Conservation (phyloP, 2,888 invertebrate species). For the Brachyptera risi region DNA sequence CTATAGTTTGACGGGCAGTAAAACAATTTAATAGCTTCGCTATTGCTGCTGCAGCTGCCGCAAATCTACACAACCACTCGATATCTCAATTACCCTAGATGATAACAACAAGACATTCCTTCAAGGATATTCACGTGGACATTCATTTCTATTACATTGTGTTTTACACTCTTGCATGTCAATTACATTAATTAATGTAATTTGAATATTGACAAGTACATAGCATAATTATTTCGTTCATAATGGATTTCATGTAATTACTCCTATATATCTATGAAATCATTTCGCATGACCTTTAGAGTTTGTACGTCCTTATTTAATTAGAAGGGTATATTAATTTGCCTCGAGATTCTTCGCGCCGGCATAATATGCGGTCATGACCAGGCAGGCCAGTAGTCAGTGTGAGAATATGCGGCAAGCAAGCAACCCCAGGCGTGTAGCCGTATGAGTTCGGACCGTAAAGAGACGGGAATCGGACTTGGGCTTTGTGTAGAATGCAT, state of each 20-base stretch:
- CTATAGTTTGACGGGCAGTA: neutral
- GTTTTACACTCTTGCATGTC: too few species aligned
- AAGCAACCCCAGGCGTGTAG: neutral
- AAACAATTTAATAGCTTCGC: neutral
- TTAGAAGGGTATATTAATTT: constrained; percentile 9
- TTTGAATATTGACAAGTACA: constrained; percentile 2
- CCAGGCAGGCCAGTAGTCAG: neutral
- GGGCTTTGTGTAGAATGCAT: neutral
- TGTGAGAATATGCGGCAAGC: neutral
- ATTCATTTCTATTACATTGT: too few species aligned
- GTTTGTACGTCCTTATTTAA: neutral
- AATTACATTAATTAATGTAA: neutral
- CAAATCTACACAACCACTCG: neutral
- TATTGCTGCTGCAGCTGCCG: neutral
- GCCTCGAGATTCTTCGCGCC: too few species aligned
- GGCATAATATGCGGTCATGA: too few species aligned
- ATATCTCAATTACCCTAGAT: neutral
- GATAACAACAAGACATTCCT: neutral
- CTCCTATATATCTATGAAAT: too few species aligned
- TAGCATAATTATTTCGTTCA: constrained; percentile 3
- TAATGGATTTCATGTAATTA: too few species aligned
- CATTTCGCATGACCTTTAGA: constrained; percentile 10
- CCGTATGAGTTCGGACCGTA: neutral
- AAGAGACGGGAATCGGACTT: neutral
- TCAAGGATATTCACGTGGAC: neutral